Conservation (phyloP, 2,113 vertebrate species). For the Phyllopteryx taeniolatus region DNA sequence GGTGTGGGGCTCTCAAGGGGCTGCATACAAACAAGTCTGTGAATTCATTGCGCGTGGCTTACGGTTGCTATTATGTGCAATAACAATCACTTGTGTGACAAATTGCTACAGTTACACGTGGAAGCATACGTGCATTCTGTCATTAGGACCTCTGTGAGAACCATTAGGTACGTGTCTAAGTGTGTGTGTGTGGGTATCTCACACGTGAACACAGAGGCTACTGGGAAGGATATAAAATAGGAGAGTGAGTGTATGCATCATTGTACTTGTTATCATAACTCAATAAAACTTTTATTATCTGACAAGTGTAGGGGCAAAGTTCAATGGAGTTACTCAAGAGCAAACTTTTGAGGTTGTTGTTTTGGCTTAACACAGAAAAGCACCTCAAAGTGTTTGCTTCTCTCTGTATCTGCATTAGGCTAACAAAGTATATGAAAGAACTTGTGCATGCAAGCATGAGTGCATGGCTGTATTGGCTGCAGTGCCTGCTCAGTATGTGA, state of each 20-base stretch:
- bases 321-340: slow-evolving; percentile 36
- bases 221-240: slow-evolving; percentile 38
- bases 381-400: slow-evolving; percentile 12
- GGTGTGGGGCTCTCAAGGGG: not conserved
- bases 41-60: not conserved
- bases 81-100: not conserved
- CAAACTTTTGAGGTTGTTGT: slow-evolving; percentile 43
- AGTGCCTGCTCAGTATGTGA: not conserved
- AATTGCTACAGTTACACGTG: not conserved
- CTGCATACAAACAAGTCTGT: not conserved
- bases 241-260: not conserved
- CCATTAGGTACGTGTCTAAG: slow-evolving; percentile 12
- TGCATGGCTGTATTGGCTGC: slow-evolving; percentile 1
- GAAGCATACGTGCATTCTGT: slow-evolving; percentile 45
- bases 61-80: not conserved
- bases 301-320: slow-evolving; percentile 43
- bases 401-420: slow-evolving; percentile 7
- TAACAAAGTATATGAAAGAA: slow-evolving; percentile 4
- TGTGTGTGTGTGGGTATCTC: not conserved
- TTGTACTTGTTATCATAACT: slow-evolving; percentile 36
- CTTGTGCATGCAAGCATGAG: slow-evolving; percentile 20
- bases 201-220: slow-evolving; percentile 34
- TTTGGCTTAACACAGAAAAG: slow-evolving; percentile 11
- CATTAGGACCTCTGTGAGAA: slow-evolving; percentile 14
- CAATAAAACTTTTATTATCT: slow-evolving; percentile 52